Evolutionary conservation across 2,888 invertebrate species (phyloP), one percentile per base, ranked within the genome.

Genomic region (Crioceris asparagi): DNA sequence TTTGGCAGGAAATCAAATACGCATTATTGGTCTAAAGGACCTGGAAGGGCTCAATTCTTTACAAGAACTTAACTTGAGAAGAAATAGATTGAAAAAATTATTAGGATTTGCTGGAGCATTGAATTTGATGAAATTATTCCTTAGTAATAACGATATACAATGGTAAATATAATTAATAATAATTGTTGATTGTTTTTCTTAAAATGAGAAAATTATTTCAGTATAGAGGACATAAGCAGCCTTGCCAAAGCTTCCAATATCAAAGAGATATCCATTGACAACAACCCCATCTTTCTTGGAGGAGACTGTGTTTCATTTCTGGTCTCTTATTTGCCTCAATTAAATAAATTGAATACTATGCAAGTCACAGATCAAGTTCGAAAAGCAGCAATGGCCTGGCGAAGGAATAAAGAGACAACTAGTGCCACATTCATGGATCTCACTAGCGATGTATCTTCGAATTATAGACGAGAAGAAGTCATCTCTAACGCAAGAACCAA

Each of bases 1-100:
- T 67, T 71, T 93, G 53, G 92, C 93, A 32, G 92, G 92, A 16
- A 94, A 94, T 67, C 83, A 84, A 60, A 80, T 94, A 36, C 75
- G 79, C 48, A 73, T 71, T 49, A 77, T 93, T 36, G 81, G 82
- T 30, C 72, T 71, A 42, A 74, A 78, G 40, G 88, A 91, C 57
- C 75, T 93, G 38, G 72, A 75, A 46, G 91, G 90, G 0, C 66
- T 94, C 41, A 66, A 71, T 17, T 77, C 83, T 2, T 64, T 94
- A 25, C 79, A 83, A 46, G 93, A 94, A 59, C 66, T 94, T 34
- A 94, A 94, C 67, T 68, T 94, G 25, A 79, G 90, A 53, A 72
- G 92, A 36, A 94, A 94, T 64, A 75, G 80, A 46, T 71, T 93
- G 34, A 77, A 78, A 49, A 83, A 81, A 46, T 68, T 92, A 45